phyloP scores from a whole-genome alignment of 2,797 vertebrate species.

The Poliocrania exsul region DNA sequence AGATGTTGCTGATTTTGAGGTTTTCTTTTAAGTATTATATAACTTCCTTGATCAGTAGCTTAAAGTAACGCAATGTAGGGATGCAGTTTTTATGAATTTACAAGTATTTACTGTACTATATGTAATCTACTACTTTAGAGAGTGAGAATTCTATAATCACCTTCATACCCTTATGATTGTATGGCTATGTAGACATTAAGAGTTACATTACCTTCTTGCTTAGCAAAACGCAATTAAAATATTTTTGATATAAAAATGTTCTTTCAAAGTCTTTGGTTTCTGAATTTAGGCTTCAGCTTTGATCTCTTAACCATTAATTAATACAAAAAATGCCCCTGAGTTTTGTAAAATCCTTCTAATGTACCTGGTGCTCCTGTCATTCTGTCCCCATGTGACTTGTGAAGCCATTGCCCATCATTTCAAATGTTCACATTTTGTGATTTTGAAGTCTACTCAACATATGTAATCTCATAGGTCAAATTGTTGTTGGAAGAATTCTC shows the following conservation, averaged over 20 bases:
- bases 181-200: neutral
- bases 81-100: neutral
- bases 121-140: neutral
- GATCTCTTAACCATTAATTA: neutral
- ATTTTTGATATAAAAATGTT: neutral
- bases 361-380: neutral
- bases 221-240: neutral
- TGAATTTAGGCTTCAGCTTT: neutral
- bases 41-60: neutral
- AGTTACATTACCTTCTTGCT: neutral
- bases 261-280: neutral
- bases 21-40: neutral
- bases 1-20: neutral
- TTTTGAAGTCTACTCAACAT: neutral
- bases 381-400: rapidly evolving
- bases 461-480: neutral
- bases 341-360: neutral
- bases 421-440: neutral
- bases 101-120: neutral
- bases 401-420: neutral
- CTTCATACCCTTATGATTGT: neutral
- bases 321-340: neutral
- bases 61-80: neutral
- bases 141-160: neutral
- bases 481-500: neutral